Conservation (phyloP, 2,888 invertebrate species). For the Brenthis hecate region DNA sequence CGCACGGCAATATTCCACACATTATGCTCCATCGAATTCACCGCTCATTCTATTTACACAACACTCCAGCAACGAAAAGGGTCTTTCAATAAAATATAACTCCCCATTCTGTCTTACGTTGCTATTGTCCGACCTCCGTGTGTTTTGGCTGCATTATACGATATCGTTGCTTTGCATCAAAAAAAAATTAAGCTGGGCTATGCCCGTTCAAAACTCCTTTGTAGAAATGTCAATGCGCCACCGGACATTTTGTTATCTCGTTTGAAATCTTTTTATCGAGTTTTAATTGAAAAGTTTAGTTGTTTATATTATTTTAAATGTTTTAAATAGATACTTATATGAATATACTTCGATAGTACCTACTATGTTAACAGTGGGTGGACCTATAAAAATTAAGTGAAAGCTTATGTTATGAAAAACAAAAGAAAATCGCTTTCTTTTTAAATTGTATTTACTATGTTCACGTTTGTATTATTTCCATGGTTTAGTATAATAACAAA, state of each 20-base stretch:
- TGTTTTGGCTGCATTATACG: slow-evolving; percentile 63
- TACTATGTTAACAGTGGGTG: neutral
- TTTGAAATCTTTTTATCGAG: slow-evolving; percentile 52
- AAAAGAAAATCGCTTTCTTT: too few species aligned
- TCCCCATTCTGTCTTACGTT: slow-evolving; percentile 73
- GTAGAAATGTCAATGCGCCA: slow-evolving; percentile 58
- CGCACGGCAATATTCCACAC: slow-evolving; percentile 67
- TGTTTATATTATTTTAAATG: slow-evolving; percentile 25
- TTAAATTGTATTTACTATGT: too few species aligned
- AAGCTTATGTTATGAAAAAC: too few species aligned
- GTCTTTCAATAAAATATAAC: slow-evolving; percentile 81
- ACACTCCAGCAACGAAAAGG: slow-evolving; percentile 77
- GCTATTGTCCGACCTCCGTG: slow-evolving; percentile 60
- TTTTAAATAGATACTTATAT: slow-evolving; percentile 37
- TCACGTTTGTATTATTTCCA: too few species aligned
- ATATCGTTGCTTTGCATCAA: slow-evolving; percentile 55
- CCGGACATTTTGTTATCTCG: slow-evolving; percentile 71
- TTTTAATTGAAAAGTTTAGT: slow-evolving; percentile 66
- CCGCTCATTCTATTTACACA: slow-evolving; percentile 76
- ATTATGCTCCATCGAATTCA: slow-evolving; percentile 64
- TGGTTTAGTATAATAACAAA: too few species aligned
- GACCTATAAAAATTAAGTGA: neutral
- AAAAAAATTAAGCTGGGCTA: slow-evolving; percentile 48
- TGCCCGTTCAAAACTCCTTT: slow-evolving; percentile 48
- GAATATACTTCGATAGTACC: slow-evolving; percentile 17